Conservation (phyloP, 2,113 vertebrate genomes). For the Entomyzon cyanotis region DNA sequence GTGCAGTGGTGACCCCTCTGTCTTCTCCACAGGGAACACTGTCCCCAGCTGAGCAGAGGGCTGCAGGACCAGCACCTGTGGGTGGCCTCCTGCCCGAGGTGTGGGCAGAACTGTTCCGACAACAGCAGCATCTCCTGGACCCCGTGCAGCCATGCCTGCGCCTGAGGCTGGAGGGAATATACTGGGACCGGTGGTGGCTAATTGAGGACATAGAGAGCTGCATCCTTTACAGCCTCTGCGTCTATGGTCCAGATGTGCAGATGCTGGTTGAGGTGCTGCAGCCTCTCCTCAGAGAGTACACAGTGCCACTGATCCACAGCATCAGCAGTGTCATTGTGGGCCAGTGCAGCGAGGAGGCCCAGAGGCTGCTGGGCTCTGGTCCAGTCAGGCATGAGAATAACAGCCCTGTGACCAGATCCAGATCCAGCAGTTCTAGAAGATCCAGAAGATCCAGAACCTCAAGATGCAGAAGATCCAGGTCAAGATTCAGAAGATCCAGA, state of each 20-base stretch:
- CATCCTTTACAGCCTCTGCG: neutral
- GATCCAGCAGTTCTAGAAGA: neutral
- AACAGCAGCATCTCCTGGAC: neutral
- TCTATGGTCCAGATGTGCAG: neutral
- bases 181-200: neutral
- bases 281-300: neutral
- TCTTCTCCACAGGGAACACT: neutral
- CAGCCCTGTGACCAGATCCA: neutral
- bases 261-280: neutral
- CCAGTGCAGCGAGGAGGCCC: neutral
- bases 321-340: neutral
- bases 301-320: neutral
- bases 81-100: neutral
- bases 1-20: neutral
- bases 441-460: too few species aligned
- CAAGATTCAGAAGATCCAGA: neutral
- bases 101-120: neutral
- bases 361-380: neutral
- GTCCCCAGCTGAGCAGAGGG: neutral
- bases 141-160: neutral
- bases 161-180: neutral
- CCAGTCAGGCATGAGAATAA: neutral
- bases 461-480: too few species aligned
- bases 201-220: neutral
- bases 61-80: neutral